These are phyloP conservation scores for Marmota flaviventris DNA, from an alignment of 2,113 vertebrate species.

Conservation along the genomic window DNA sequence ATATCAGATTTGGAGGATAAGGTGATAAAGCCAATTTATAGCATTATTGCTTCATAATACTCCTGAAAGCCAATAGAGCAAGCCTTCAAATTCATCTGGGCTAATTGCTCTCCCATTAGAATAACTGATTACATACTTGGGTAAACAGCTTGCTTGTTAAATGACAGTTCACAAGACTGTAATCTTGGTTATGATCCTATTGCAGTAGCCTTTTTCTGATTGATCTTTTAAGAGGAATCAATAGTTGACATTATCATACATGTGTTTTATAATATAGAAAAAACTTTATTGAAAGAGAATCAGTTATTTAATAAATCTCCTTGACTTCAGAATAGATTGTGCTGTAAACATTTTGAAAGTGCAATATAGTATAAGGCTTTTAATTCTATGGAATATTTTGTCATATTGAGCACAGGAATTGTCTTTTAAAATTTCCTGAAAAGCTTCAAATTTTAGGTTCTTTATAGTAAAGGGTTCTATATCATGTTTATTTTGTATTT, in stretches of 20 bases:
- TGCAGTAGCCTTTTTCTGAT: neutral
- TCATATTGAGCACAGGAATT: neutral
- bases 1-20: neutral
- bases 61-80: neutral
- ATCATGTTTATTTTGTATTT: neutral
- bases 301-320: neutral
- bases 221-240: neutral
- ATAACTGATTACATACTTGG: neutral
- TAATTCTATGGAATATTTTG: neutral
- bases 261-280: neutral
- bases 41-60: neutral
- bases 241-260: neutral
- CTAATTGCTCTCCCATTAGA: neutral
- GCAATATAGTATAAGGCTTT: neutral
- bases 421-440: neutral
- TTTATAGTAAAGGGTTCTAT: neutral
- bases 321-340: neutral
- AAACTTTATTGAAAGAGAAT: neutral
- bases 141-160: slow-evolving; percentile 20
- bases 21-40: neutral
- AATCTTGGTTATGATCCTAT: neutral
- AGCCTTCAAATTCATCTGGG: neutral
- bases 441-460: slow-evolving; percentile 15
- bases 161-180: neutral
- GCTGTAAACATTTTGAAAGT: neutral